Percentiles rank a stretch among this genome's conserved stretches.
These are phyloP conservation scores for Sebastes reedi DNA, from an alignment of 2,797 vertebrate genomes.

Conservation along the genomic window DNA sequence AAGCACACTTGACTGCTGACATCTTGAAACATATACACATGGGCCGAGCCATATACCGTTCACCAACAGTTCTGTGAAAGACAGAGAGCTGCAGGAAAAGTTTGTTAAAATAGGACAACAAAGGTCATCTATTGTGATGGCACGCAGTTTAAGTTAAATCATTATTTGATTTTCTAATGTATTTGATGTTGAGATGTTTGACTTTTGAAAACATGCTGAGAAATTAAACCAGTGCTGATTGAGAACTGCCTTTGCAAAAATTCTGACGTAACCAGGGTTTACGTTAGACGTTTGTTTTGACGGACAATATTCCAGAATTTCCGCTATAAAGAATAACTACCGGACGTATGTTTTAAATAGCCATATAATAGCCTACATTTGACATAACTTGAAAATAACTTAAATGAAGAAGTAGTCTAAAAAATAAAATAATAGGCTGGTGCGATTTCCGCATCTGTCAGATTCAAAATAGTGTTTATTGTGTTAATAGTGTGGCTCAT, in stretches of 20 bases:
- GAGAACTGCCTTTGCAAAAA: not conserved
- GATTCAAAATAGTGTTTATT: no score
- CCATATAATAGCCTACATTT: not conserved
- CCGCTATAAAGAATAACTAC: fast-evolving
- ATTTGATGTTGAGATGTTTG: not conserved
- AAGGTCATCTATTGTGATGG: not conserved
- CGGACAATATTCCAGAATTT: not conserved
- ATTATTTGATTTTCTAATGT: not conserved
- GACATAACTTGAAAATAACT: not conserved
- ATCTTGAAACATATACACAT: slow-evolving; percentile 39
- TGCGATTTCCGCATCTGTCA: no score
- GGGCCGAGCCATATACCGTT: not conserved
- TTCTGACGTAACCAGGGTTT: fast-evolving
- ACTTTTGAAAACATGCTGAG: not conserved
- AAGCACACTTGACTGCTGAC: slow-evolving; percentile 48
- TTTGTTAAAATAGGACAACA: not conserved
- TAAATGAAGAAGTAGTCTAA: not conserved
- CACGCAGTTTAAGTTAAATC: not conserved
- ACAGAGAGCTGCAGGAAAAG: not conserved
- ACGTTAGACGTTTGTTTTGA: fast-evolving
- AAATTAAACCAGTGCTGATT: not conserved
- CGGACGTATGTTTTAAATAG: not conserved
- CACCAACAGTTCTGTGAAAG: not conserved
- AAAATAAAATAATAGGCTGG: no score
- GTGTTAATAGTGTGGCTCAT: no score